These are phyloP conservation scores for Choreutis nemorana DNA, from an alignment of 2,888 invertebrate species.

Conservation along the genomic window DNA sequence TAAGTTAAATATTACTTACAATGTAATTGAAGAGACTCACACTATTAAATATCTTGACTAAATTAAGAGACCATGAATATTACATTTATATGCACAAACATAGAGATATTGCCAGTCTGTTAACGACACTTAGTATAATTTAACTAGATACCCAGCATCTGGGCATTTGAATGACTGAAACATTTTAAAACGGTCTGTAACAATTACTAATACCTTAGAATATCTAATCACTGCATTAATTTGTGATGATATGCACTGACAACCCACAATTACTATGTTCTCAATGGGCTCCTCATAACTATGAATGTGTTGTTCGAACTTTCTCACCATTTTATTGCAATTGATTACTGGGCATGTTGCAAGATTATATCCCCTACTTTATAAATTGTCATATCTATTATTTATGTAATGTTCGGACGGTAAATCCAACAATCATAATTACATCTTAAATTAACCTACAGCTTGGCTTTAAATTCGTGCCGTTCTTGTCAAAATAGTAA, in stretches of 20 bases:
- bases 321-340: conserved; percentile 39
- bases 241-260: conserved; percentile 67
- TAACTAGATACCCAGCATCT: conserved; percentile 60
- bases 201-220: conserved; percentile 65
- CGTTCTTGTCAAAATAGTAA: conserved; percentile 53
- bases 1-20: conserved; percentile 53
- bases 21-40: conserved; percentile 59
- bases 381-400: conserved; percentile 57
- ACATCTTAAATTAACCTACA: conserved; percentile 59
- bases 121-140: conserved; percentile 61
- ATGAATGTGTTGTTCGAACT: conserved; percentile 43
- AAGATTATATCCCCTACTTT: conserved; percentile 47
- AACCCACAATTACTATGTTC: conserved; percentile 49
- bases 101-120: conserved; percentile 66
- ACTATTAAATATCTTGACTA: conserved; percentile 66
- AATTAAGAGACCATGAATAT: conserved; percentile 63
- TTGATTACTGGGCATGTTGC: conserved; percentile 39
- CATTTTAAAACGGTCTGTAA: conserved; percentile 58
- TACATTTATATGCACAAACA: conserved; percentile 59
- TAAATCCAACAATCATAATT: conserved; percentile 59
- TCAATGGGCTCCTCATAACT: conserved; percentile 36
- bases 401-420: conserved; percentile 62
- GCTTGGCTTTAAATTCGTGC: conserved; percentile 65
- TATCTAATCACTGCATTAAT: conserved; percentile 64
- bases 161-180: conserved; percentile 59